A percentile compares a stretch with the other conserved stretches of the same genome.
Conservation (phyloP, 2,113 vertebrate genomes). For the Zingel zingel region DNA sequence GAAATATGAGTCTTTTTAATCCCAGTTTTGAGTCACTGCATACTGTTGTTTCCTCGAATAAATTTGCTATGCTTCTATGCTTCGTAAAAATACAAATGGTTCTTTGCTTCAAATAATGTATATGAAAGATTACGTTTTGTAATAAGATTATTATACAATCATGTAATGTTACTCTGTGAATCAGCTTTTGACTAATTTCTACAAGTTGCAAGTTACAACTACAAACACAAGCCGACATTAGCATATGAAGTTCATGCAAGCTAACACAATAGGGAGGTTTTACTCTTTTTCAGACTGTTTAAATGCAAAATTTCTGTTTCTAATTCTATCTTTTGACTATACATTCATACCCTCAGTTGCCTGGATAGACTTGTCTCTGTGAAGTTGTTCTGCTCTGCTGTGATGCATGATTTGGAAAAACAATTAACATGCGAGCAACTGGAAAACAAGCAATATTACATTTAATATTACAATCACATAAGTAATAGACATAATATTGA, state of each 20-base stretch:
- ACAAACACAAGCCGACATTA: background rate
- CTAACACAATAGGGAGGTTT: background rate
- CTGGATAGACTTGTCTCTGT: background rate
- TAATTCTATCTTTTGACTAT: background rate
- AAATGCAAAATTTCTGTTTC: background rate
- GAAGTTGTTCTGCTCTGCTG: background rate
- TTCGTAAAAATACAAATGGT: constrained; percentile 44
- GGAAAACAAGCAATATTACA: background rate
- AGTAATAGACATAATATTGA: background rate
- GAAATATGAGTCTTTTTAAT: background rate
- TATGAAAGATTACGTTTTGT: background rate
- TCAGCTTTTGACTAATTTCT: background rate
- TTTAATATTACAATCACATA: background rate
- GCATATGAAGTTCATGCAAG: background rate
- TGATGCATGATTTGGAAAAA: background rate
- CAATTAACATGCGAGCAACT: background rate
- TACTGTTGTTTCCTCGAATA: background rate
- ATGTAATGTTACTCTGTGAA: background rate
- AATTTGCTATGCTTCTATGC: background rate
- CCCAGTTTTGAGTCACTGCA: background rate
- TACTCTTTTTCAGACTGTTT: background rate
- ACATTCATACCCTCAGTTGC: background rate
- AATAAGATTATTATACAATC: background rate
- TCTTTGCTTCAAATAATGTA: background rate
- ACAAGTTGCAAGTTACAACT: background rate